Percentiles rank a stretch among this genome's conserved stretches.
These are phyloP conservation scores for Melanotaenia maccullochi DNA, from an alignment of 2,797 vertebrate species.

Conservation along the genomic window DNA sequence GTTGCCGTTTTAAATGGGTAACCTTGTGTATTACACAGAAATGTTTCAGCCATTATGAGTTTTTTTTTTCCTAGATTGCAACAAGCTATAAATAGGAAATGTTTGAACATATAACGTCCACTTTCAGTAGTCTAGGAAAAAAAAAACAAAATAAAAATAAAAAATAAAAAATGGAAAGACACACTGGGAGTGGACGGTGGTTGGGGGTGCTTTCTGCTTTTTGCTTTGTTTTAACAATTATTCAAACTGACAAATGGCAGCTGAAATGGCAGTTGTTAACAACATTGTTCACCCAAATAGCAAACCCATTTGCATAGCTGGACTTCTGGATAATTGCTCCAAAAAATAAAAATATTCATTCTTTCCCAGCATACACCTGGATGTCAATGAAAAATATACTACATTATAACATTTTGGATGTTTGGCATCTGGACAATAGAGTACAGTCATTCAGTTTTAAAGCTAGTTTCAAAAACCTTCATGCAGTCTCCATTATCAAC, in stretches of 20 bases:
- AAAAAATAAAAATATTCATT: conserved; percentile 38
- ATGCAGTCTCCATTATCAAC: neutral
- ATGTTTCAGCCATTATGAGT: too few relatives aligned
- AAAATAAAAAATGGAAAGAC: neutral
- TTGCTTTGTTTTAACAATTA: neutral
- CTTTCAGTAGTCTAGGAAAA: neutral
- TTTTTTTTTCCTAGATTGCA: neutral
- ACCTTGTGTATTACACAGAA: too few relatives aligned
- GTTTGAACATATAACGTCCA: conserved; percentile 7
- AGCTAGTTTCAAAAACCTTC: neutral
- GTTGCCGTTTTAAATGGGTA: neutral
- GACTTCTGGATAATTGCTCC: conserved; percentile 50
- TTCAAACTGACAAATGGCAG: conserved; percentile 33
- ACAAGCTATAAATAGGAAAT: neutral
- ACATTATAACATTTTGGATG: conserved; percentile 3
- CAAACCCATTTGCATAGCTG: conserved; percentile 53
- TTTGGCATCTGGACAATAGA: neutral
- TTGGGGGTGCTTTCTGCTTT: neutral
- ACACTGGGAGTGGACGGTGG: neutral
- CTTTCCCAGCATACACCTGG: neutral
- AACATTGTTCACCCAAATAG: conserved; percentile 54
- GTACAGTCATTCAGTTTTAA: neutral
- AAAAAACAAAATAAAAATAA: too few relatives aligned
- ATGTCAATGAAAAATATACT: conserved; percentile 24
- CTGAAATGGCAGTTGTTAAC: conserved; percentile 40